A percentile compares a stretch with the other conserved stretches of the same genome.
Conservation (phyloP, 1,140 invertebrate species). For the Conus betulinus region DNA sequence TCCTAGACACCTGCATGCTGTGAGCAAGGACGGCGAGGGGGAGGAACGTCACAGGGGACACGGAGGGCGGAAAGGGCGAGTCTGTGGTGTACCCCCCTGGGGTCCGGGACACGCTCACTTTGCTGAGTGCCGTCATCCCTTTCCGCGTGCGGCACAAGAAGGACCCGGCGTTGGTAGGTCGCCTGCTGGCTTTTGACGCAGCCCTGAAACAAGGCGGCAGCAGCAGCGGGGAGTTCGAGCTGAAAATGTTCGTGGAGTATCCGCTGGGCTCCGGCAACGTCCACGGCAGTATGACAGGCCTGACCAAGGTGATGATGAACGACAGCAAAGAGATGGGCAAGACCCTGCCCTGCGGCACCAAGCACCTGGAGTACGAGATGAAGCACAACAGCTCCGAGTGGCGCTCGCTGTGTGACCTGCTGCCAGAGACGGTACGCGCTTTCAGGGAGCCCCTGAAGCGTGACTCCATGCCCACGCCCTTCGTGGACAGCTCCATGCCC, state of each 20-base stretch:
- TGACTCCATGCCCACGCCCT: slow-evolving; percentile 69
- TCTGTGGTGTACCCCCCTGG: slow-evolving; percentile 40
- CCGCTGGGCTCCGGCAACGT: slow-evolving; percentile 73
- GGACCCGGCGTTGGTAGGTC: slow-evolving; percentile 82
- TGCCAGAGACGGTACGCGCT: slow-evolving; percentile 69
- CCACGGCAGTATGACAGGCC: slow-evolving; percentile 70
- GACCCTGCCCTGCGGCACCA: slow-evolving; percentile 70
- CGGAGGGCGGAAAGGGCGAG: slow-evolving; percentile 51
- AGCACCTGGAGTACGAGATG: slow-evolving; percentile 75
- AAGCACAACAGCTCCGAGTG: slow-evolving; percentile 72
- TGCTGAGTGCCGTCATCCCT: slow-evolving; percentile 79
- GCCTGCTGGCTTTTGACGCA: slow-evolving; percentile 92
- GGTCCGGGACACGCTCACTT: slow-evolving; percentile 87
- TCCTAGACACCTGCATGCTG: slow-evolving; percentile 30
- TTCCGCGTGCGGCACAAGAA: slow-evolving; percentile 81
- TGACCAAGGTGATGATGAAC: slow-evolving; percentile 73
- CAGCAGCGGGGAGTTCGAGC: slow-evolving; percentile 69
- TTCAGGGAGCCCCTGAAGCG: slow-evolving; percentile 73
- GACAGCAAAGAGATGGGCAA: slow-evolving; percentile 74
- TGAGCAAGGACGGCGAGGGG: slow-evolving; percentile 47
- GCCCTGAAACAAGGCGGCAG: slow-evolving; percentile 56
- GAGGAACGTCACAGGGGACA: slow-evolving; percentile 52
- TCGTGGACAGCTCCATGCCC: slow-evolving; percentile 74
- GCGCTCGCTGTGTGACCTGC: slow-evolving; percentile 69
- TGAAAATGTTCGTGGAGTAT: slow-evolving; percentile 74